Base-by-base conservation (phyloP, 2,797 vertebrate genomes). In the Pygocentrus nattereri region DNA sequence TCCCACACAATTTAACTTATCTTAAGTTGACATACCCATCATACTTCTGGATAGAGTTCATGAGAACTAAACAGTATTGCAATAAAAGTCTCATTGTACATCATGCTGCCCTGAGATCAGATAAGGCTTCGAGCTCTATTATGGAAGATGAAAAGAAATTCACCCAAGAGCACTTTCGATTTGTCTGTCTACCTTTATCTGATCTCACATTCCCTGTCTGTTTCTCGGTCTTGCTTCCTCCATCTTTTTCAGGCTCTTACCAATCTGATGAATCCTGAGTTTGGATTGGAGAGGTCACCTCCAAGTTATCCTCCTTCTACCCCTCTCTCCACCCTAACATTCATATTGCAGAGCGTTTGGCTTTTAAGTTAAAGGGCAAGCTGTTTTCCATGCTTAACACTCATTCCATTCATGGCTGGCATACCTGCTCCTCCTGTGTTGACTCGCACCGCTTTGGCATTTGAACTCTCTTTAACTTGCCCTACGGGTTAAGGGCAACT, bases 351-450 rank as follows among this genome's bases (percentile, higher is more conserved):
- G 65, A 78, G 19, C 5, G 19, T 47, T 67, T 65, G 47, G 23
- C 70, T 41, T 30, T 47, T 41, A 56, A 58, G 54, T 80, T 56
- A 61, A 71, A 67, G 71, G 78, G 19, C 34, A 74, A 74, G 31
- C 47, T 74, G 49, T 74, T 80, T 68, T 67, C 61, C 25, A 56
- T 74, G 61, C 27, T 56, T n/a, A 18, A 6, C 12, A 15, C 50
- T 68, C 34, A 74, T 68, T 80, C 79, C 50, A 15, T 67, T 80
- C 79, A 74, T 58, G 50, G 27, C 71, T 67, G 49, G 49, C 49
- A 58, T 80, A 58, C 70, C 70, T 67, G 49, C 19, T 7, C 62
- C 70, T 25, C 69, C 69, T 72, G 47, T 52, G 27, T 72, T 72
- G 27, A 52, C 69, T 71, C 11, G 67, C 67, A 19, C 27, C 72